Evolutionary conservation across 92 coral and sea anemone genomes (phyloP).

Genomic region (Porites divaricata): DNA sequence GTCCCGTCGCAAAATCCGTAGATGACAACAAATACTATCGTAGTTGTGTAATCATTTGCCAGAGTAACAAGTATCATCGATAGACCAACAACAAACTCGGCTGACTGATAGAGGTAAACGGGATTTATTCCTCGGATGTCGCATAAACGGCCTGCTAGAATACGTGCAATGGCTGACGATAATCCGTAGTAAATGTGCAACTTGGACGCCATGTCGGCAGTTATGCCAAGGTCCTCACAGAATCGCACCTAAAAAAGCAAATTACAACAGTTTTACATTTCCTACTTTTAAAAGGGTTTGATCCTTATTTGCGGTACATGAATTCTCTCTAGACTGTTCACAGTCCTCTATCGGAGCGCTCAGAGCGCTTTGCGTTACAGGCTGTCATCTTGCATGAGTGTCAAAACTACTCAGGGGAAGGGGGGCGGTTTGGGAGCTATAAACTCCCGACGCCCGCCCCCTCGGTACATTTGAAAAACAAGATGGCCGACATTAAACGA

Average conservation of each 20-base stretch:
- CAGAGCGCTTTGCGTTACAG: too few relatives aligned
- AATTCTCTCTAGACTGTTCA: too few relatives aligned
- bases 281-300: too few relatives aligned
- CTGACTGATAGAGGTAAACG: slow-evolving; percentile 47
- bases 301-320: too few relatives aligned
- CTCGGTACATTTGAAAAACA: too few relatives aligned
- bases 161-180: slow-evolving; percentile 47
- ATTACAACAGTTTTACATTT: not conserved
- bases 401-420: too few relatives aligned
- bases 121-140: slow-evolving; percentile 42
- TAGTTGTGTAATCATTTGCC: slow-evolving; percentile 14
- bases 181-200: slow-evolving; percentile 49
- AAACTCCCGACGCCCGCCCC: too few relatives aligned
- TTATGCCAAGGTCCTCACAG: slow-evolving; percentile 35
- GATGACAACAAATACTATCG: slow-evolving; percentile 43
- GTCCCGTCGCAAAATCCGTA: slow-evolving; percentile 58
- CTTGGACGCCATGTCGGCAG: slow-evolving; percentile 51
- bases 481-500: too few relatives aligned
- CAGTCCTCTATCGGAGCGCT: too few relatives aligned
- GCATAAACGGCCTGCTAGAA: slow-evolving; percentile 45
- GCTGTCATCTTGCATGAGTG: too few relatives aligned
- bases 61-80: slow-evolving; percentile 36
- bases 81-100: slow-evolving; percentile 38
- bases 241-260: slow-evolving; percentile 27
- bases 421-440: too few relatives aligned